These are phyloP conservation scores for Hylaeus volcanicus DNA, from an alignment of 1,140 invertebrate species.

Conservation along the genomic window DNA sequence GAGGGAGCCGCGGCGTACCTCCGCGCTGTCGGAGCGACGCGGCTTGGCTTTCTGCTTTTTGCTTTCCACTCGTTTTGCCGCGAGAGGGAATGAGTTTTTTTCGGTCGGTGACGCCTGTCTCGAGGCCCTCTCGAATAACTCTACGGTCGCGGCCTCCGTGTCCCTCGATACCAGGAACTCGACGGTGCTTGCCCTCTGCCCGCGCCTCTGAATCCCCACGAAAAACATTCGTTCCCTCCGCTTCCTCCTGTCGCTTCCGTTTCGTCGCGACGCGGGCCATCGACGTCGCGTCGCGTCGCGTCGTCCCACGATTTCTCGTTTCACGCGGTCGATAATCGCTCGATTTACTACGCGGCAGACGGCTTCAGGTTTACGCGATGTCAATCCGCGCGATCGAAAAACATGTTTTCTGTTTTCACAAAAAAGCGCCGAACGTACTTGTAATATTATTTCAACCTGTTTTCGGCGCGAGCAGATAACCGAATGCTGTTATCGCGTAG, in stretches of 20 bases:
- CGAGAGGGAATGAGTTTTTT: slow-evolving; percentile 3
- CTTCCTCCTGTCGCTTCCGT: background rate
- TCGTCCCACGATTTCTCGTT: background rate
- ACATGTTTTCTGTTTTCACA: too few species aligned
- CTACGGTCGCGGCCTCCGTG: slow-evolving; percentile 6
- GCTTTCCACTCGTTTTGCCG: background rate
- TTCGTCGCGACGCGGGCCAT: background rate
- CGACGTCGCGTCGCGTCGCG: slow-evolving; percentile 7
- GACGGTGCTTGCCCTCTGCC: background rate
- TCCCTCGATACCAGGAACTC: background rate
- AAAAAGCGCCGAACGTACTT: too few species aligned
- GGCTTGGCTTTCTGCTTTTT: slow-evolving; percentile 4
- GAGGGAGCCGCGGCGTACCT: background rate
- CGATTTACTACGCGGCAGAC: too few species aligned
- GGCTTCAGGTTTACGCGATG: too few species aligned
- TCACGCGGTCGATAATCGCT: too few species aligned
- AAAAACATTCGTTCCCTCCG: slow-evolving; percentile 6
- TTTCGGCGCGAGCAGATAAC: too few species aligned
- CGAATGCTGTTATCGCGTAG: too few species aligned
- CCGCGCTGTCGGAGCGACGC: background rate
- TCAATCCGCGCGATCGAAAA: too few species aligned
- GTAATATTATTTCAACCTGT: too few species aligned
- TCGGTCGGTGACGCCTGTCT: background rate
- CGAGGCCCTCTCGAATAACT: slow-evolving; percentile 1
- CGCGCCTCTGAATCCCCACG: background rate